Evolutionary conservation across 2,113 vertebrate genomes (phyloP).

Genomic region (Trichechus manatus): DNA sequence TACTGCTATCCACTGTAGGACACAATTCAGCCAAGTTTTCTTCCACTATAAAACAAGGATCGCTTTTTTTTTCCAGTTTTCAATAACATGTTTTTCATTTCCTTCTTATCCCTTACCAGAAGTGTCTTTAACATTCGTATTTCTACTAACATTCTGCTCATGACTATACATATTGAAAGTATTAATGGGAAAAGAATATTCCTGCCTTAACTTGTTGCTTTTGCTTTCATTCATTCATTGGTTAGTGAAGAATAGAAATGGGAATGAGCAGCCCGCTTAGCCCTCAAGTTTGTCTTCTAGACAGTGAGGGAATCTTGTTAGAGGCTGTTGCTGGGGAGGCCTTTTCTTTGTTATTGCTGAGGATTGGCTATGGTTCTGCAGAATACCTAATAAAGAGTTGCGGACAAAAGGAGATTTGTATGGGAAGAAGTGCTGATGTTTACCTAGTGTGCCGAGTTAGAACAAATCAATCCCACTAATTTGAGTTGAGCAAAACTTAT

Average conservation of each 20-base stretch:
- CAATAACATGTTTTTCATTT: background rate
- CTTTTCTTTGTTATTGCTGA: background rate
- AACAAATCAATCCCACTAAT: background rate
- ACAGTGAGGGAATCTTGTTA: background rate
- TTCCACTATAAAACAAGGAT: background rate
- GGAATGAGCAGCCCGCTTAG: background rate
- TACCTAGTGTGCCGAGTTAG: background rate
- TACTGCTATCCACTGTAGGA: background rate
- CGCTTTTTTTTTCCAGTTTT: background rate
- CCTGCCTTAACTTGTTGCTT: background rate
- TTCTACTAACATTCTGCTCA: background rate
- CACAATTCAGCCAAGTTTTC: background rate
- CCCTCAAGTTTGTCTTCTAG: background rate
- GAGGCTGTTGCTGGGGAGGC: background rate
- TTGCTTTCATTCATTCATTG: background rate
- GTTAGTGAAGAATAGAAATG: background rate
- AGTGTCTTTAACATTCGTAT: background rate
- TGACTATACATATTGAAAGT: background rate
- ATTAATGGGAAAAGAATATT: background rate
- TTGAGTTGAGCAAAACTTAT: background rate
- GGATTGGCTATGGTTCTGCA: background rate
- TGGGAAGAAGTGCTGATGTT: background rate
- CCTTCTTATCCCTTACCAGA: background rate
- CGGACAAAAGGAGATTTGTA: background rate
- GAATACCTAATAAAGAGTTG: background rate